phyloP scores from a whole-genome alignment of 2,888 invertebrate species.

The Argyresthia albistria region DNA sequence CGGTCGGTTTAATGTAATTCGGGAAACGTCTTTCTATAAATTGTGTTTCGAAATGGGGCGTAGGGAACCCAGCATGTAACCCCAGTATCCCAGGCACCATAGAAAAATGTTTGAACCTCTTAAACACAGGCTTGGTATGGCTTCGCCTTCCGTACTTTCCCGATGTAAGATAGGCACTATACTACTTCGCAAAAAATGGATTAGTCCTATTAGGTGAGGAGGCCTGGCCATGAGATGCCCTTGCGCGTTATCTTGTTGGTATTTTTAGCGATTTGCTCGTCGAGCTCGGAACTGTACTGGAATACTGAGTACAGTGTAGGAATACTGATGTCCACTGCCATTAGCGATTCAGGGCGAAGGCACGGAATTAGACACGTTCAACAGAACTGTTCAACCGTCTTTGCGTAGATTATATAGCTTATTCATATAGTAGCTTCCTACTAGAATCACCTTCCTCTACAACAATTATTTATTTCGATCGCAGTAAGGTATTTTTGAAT shows the following conservation, averaged over 20 bases:
- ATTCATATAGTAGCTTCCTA: slow-evolving; percentile 4
- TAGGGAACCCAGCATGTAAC: too few relatives aligned
- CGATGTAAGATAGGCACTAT: too few relatives aligned
- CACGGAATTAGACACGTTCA: slow-evolving; percentile 56
- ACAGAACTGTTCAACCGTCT: slow-evolving; percentile 38
- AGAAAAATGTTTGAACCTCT: too few relatives aligned
- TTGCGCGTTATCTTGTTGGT: slow-evolving; percentile 39
- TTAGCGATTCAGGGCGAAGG: slow-evolving; percentile 56
- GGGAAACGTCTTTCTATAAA: too few relatives aligned
- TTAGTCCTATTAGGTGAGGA: not conserved
- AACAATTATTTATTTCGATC: not conserved
- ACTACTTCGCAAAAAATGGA: too few relatives aligned
- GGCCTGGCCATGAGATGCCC: slow-evolving; percentile 47
- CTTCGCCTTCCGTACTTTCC: too few relatives aligned
- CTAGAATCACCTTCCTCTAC: not conserved
- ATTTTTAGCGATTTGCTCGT: slow-evolving; percentile 65
- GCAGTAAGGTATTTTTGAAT: not conserved
- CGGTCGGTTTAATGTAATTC: too few relatives aligned
- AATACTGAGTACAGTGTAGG: too few relatives aligned
- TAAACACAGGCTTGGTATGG: too few relatives aligned
- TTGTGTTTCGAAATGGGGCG: too few relatives aligned
- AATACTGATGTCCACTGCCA: slow-evolving; percentile 42
- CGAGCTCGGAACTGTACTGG: slow-evolving; percentile 19
- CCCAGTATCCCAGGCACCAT: too few relatives aligned
- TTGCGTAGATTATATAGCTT: slow-evolving; percentile 17